Base-by-base conservation (phyloP, 2,888 invertebrate genomes). In the Melanotus villosus region DNA sequence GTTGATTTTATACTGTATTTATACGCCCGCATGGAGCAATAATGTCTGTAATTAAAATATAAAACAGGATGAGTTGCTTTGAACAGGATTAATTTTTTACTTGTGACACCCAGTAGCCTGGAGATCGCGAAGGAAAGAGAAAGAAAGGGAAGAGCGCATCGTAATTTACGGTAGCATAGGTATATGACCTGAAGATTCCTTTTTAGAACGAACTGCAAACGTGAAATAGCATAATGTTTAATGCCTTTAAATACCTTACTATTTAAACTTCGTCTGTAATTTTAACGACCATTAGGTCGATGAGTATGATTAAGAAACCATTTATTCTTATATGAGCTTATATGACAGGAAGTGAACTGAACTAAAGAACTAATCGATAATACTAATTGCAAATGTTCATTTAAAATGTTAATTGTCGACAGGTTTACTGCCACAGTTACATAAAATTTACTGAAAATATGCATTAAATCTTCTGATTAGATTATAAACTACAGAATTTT, bases 41-140 rank as follows among this genome's bases (percentile, higher is more conserved):
- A 45, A 47, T 47, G 45, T 34, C 19, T 34, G 57, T 43, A 65
- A 65, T 65, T 65, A 65, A 63, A 63, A 63, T 54, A 54, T 50
- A 43, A 63, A 16, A 21, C 23, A 7, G 52, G 14, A 63, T 63
- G 63, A 63, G 38, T 41, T 52, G 43, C 54, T 16, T 9, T 32
- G 36, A 59, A 30, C 30, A 41, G 36, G 52, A 36, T 38, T 38
- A 32, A 63, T 63, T 52, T 59, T 63, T 63, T 19, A 52, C 12
- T 12, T 63, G 63, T 21, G 45, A 58, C 16, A 34, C 19, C 16
- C 32, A 16, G 57, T 58, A 65, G 56, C 32, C 30, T 26, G 9
- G 52, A 30, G 64, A 64, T 21, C 43, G 26, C 3, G 4, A 5
- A 7, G 7, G 26, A 26, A 7, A 26, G 26, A 7, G 26, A 26